Base-by-base conservation (phyloP, 2,888 invertebrate genomes). In the Aspidiotus destructor region DNA sequence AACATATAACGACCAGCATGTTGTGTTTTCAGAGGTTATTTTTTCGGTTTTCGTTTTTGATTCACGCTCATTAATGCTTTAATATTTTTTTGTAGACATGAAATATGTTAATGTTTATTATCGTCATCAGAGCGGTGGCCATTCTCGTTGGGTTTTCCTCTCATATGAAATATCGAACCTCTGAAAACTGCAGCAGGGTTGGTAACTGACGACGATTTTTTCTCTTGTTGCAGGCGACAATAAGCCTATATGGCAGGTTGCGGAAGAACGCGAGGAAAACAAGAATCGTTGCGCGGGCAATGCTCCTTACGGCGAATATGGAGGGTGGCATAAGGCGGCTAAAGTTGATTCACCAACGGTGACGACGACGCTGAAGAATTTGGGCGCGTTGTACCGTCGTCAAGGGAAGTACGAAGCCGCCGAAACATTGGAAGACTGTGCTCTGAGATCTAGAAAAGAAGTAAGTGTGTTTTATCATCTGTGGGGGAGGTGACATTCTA, bases 391-490 rank as follows among this genome's bases (percentile, higher is more conserved):
- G 61, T 99, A 99, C 80, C 85, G 99, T 75, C 85, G 98, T 72
- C 98, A 99, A 81, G 74, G 98, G 74, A 99, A 98, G 82, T 98
- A 95, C 80, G 97, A 98, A 79, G 99, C 99, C 8, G 99, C 99
- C 0, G 98, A 99, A 79, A 97, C 96, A 0, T 83, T 99, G 41
- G 99, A 99, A 77, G 98, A 99, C 81, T 98, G 97, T 81, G 97
- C 97, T 53, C 82, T 96, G 74, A 85, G 97, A 76, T 95, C 95
- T 78, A 85, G 94, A 80, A 95, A 93, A 83, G 95, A 95, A 87
- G 93, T 93, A 77, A 77, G 75, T 74, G 6, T 6, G 48, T 11
- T 48, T 11, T 48, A 3, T 28, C 28, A n/a, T n/a, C n/a, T n/a
- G n/a, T n/a, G n/a, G n/a, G n/a, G n/a, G n/a, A 3, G 28, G 28